Conservation (phyloP, 2,113 vertebrate genomes). For the Platysteira castanea region DNA sequence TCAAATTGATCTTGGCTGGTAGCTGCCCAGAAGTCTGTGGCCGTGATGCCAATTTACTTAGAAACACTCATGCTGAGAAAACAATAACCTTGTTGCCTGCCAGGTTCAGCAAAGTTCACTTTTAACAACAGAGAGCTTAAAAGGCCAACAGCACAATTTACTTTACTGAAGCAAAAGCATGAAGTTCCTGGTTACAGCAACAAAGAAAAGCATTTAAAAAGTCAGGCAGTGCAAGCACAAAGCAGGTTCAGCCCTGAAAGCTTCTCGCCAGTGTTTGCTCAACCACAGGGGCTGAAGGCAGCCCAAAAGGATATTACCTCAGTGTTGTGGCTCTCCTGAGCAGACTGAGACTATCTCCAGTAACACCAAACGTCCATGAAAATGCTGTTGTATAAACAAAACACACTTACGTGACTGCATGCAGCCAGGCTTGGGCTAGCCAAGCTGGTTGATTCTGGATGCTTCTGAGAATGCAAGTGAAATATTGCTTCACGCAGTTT, state of each 20-base stretch:
- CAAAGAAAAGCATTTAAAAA: background rate
- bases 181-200: background rate
- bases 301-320: background rate
- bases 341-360: background rate
- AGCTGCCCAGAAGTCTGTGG: background rate
- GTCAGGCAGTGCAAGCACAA: background rate
- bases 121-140: background rate
- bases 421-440: background rate
- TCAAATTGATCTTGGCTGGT: background rate
- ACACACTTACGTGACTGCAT: background rate
- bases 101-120: background rate
- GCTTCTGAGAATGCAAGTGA: background rate
- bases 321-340: background rate
- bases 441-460: background rate
- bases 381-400: background rate
- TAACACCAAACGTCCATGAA: background rate
- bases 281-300: background rate
- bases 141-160: background rate
- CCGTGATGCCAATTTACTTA: background rate
- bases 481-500: background rate
- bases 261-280: background rate
- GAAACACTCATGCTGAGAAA: background rate
- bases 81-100: background rate
- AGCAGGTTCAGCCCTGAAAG: background rate
- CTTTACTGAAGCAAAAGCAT: background rate